Base-by-base conservation (phyloP, 2,888 invertebrate species). In the Salpingus planirostris region DNA sequence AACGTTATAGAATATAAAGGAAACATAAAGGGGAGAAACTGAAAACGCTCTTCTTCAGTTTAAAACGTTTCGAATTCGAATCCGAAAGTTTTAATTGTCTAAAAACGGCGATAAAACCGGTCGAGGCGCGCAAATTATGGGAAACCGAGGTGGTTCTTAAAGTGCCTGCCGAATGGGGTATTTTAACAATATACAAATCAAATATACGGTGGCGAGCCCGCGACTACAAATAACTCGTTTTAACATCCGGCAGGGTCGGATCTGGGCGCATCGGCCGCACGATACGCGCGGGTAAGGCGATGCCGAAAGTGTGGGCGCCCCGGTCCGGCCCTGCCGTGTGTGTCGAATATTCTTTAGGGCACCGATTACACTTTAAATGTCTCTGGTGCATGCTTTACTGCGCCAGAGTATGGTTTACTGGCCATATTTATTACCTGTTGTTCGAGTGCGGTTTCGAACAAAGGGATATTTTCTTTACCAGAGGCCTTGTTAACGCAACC, bases 401-500 rank as follows among this genome's bases (percentile, higher is more conserved):
- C 60, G 21, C 15, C 28, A 31, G 25, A 34, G 31, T 34, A 38
- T 31, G 31, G 34, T 38, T 38, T 55, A 60, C 57, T 53, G 47
- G 46, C 43, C 46, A 57, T 60, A 62, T 62, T 62, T 62, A 62
- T 60, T 55, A 58, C 58, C 58, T 59, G 59, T 60, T 59, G 59
- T 61, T 58, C 56, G 52, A 54, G 50, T 57, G 60, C 62, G 60
- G 61, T 60, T 57, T 51, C 46, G 58, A 59, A 62, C 60, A 62
- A 61, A 61, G 60, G 57, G 54, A 38, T 54, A 60, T 60, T 58
- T 60, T 59, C 60, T 62, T 60, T 55, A 57, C 52, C 54, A 52
- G 59, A 54, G n/a, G n/a, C 54, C 62, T 62, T 62, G 62, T 62
- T 62, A 62, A 61, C 59, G 58, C 59, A 56, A n/a, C n/a, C n/a